Conservation (phyloP, 2,888 invertebrate species). For the Drosophila mercatorum region DNA sequence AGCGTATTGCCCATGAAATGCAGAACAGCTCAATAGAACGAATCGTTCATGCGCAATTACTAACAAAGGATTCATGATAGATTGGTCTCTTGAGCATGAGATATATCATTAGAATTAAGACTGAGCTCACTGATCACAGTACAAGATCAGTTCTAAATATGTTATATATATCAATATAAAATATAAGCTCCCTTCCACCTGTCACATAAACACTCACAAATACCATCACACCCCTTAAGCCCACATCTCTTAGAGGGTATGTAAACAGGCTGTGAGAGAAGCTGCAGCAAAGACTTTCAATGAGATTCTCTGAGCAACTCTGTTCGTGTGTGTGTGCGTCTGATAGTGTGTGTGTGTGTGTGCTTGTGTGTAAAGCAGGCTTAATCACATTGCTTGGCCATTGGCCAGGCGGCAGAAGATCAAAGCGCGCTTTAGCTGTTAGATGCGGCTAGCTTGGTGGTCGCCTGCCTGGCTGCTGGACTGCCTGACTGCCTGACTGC, state of each 20-base stretch:
- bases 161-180: too few species aligned
- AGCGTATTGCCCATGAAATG: too few species aligned
- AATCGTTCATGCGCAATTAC: not conserved
- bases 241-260: not conserved
- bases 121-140: not conserved
- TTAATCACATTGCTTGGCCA: conserved; percentile 82
- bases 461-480: conserved; percentile 42
- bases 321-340: conserved; percentile 5
- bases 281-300: conserved; percentile 33
- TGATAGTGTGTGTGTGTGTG: conserved; percentile 26
- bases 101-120: not conserved
- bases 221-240: not conserved
- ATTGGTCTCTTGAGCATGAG: not conserved
- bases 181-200: not conserved
- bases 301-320: conserved; percentile 9
- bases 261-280: conserved; percentile 47
- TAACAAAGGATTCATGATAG: not conserved
- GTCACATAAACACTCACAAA: too few species aligned
- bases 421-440: conserved; percentile 73
- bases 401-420: conserved; percentile 79
- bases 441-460: conserved; percentile 77
- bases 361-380: conserved; percentile 68
- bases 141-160: too few species aligned
- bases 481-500: conserved; percentile 1
- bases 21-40: not conserved